Conservation (phyloP, 2,113 vertebrate genomes). For the Struthidea cinerea region DNA sequence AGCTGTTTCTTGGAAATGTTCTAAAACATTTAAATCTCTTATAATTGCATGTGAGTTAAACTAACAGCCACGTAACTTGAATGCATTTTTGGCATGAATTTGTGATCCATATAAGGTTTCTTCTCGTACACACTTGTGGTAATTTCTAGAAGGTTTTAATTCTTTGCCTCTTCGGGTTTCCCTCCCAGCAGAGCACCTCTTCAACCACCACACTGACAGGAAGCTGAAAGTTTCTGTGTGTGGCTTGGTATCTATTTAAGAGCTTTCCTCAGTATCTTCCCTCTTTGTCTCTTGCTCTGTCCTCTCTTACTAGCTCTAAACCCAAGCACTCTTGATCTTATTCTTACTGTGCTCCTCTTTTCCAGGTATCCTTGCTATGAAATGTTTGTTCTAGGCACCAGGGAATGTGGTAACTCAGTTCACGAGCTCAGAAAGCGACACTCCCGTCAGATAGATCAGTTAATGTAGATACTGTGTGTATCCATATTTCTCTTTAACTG, state of each 20-base stretch:
- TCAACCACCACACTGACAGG: background rate
- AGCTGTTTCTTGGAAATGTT: background rate
- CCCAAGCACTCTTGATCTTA: background rate
- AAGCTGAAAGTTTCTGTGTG: background rate
- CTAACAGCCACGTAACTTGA: background rate
- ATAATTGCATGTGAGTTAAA: background rate
- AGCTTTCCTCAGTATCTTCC: background rate
- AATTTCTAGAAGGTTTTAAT: background rate
- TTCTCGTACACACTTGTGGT: background rate
- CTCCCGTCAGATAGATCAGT: background rate
- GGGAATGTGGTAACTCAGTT: background rate
- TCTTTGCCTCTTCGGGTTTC: background rate
- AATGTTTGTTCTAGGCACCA: conserved; percentile 19
- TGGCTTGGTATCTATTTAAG: background rate
- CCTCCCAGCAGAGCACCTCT: background rate
- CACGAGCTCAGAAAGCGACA: background rate
- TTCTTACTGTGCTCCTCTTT: background rate
- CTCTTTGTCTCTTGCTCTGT: background rate
- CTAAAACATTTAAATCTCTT: background rate
- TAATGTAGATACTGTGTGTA: background rate
- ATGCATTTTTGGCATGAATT: background rate
- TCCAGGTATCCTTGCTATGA: background rate
- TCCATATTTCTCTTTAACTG: background rate
- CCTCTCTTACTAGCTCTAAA: background rate
- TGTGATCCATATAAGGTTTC: background rate